Evolutionary conservation across 2,797 vertebrate species (phyloP).

Genomic region (Pangasius krempfi): DNA sequence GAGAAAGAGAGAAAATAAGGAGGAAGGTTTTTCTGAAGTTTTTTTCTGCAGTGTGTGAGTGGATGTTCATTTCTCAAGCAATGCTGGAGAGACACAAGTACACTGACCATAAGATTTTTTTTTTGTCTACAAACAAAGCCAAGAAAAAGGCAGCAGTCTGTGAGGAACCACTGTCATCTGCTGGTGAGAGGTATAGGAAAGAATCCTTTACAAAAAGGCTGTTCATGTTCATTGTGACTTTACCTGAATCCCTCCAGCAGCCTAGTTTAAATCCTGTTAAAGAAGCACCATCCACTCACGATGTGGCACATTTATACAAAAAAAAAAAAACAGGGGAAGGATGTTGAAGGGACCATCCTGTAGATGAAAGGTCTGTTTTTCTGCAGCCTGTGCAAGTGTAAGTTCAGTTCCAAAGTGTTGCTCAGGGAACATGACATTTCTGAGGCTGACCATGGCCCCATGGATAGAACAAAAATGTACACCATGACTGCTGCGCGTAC

Average conservation of each 20-base stretch:
- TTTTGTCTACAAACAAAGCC: background rate
- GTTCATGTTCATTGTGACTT: background rate
- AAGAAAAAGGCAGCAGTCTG: background rate
- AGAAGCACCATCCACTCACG: background rate
- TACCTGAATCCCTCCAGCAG: background rate
- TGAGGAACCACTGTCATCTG: background rate
- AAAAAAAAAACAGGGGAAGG: background rate
- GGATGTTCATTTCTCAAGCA: background rate
- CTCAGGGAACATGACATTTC: background rate
- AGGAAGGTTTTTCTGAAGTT: background rate
- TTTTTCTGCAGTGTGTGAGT: background rate
- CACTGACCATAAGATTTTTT: background rate
- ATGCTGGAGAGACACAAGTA: background rate
- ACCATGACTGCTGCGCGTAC: background rate
- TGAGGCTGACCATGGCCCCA: background rate
- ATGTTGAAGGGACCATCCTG: background rate
- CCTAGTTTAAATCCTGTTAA: background rate
- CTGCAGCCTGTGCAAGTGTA: background rate
- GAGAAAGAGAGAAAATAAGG: background rate
- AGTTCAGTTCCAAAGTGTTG: background rate
- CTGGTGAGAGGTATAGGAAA: background rate
- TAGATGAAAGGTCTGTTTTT: background rate
- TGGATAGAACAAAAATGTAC: background rate
- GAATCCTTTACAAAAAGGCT: background rate
- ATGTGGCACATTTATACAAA: background rate